These are phyloP conservation scores for Chinchilla lanigera DNA, from an alignment of 2,113 vertebrate genomes.

Conservation along the genomic window DNA sequence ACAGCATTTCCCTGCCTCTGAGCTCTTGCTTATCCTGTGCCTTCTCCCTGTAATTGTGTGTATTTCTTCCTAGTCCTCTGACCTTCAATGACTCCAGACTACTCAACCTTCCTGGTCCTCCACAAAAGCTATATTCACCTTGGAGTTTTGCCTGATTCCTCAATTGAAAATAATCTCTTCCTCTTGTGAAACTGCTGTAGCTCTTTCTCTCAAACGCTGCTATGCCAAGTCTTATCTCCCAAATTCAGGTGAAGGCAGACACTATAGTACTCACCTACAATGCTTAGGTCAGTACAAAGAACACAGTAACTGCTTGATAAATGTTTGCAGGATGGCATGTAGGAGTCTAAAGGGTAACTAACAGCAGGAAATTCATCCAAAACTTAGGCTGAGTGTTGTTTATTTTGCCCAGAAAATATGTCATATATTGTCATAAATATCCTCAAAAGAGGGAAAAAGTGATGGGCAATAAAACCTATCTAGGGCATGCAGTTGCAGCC, in stretches of 20 bases:
- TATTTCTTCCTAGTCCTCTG: background rate
- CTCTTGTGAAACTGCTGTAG: background rate
- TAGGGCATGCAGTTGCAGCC: background rate
- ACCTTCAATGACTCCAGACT: background rate
- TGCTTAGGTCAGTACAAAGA: background rate
- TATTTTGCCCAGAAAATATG: background rate
- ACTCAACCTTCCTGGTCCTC: background rate
- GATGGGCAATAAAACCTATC: background rate
- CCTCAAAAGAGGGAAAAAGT: background rate
- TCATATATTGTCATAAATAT: background rate
- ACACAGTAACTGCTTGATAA: background rate
- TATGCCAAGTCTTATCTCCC: slow-evolving; percentile 25
- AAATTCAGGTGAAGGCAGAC: slow-evolving; percentile 29
- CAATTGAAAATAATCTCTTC: background rate
- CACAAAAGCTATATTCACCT: background rate
- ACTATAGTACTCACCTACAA: background rate
- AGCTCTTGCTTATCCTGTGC: background rate
- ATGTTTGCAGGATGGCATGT: background rate
- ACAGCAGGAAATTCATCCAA: slow-evolving; percentile 12
- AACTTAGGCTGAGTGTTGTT: background rate
- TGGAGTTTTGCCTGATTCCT: background rate
- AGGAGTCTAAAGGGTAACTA: background rate
- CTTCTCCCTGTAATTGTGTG: background rate
- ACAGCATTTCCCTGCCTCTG: background rate
- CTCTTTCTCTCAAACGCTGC: background rate